phyloP scores from a whole-genome alignment of 2,113 vertebrate species.

The Tragulus kanchil region DNA sequence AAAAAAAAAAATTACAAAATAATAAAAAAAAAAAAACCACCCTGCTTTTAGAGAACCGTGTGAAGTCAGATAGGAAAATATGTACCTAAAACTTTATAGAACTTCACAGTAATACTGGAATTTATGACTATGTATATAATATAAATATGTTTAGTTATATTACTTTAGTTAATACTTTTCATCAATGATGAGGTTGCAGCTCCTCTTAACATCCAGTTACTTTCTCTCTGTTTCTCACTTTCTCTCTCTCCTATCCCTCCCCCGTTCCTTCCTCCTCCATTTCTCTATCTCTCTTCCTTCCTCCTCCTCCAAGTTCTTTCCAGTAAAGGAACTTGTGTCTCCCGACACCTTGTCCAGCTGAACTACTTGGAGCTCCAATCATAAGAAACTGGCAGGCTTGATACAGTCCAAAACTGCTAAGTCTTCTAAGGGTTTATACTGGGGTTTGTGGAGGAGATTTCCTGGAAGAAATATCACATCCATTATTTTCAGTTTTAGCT shows the following conservation, averaged over 20 bases:
- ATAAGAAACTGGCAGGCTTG: slow-evolving; percentile 21
- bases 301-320: slow-evolving; percentile 40
- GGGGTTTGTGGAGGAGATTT: slow-evolving; percentile 52
- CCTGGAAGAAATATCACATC: slow-evolving; percentile 70
- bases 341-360: slow-evolving; percentile 36
- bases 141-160: neutral
- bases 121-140: slow-evolving; percentile 74
- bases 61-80: slow-evolving; percentile 75
- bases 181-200: neutral
- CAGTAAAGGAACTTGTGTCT: neutral
- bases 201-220: neutral
- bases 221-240: neutral
- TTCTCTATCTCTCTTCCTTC: neutral
- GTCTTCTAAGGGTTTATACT: neutral
- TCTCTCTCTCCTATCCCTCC: too few relatives aligned
- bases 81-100: slow-evolving; percentile 81
- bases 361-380: slow-evolving; percentile 36
- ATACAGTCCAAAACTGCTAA: slow-evolving; percentile 16
- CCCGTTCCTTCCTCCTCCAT: too few relatives aligned
- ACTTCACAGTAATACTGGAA: slow-evolving; percentile 85
- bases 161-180: neutral
- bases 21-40: too few relatives aligned
- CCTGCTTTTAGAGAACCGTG: slow-evolving; percentile 69
- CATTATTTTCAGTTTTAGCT: slow-evolving; percentile 67
- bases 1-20: too few relatives aligned